A percentile compares a stretch with the other conserved stretches of the same genome.
Evolutionary conservation across 2,888 invertebrate genomes (phyloP).

Genomic region (Noctua comes): DNA sequence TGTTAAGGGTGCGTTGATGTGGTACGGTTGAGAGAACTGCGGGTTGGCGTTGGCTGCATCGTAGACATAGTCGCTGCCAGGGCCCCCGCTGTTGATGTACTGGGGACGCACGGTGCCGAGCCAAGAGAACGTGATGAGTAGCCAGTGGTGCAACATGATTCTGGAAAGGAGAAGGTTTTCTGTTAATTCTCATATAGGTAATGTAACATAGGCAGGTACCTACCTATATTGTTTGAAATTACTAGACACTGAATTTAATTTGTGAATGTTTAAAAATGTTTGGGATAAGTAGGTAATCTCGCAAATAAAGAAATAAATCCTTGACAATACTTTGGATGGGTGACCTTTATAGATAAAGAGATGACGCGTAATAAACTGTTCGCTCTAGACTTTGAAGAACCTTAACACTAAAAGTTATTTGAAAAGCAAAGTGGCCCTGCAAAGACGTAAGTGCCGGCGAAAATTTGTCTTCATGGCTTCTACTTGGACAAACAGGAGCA

Average conservation of each 20-base stretch:
- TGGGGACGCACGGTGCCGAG: constrained; percentile 83
- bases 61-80: constrained; percentile 71
- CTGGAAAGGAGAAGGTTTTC: constrained; percentile 73
- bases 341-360: background rate
- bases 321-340: background rate
- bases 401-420: constrained; percentile 11
- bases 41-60: constrained; percentile 72
- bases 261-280: background rate
- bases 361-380: background rate
- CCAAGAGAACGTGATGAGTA: constrained; percentile 82
- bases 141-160: constrained; percentile 84
- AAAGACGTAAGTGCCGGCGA: constrained; percentile 8
- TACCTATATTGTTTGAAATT: background rate
- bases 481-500: constrained; percentile 33
- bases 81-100: constrained; percentile 79
- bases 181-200: constrained; percentile 20
- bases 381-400: background rate
- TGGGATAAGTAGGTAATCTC: background rate
- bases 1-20: constrained; percentile 69
- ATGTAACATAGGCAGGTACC: background rate
- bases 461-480: constrained; percentile 42
- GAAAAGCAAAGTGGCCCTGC: constrained; percentile 2
- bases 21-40: constrained; percentile 77
- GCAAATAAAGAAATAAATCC: background rate
- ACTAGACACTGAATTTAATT: background rate